Percentiles rank a stretch among this genome's conserved stretches.
Evolutionary conservation across 2,113 vertebrate genomes (phyloP).

Genomic region (Epinephelus lanceolatus): DNA sequence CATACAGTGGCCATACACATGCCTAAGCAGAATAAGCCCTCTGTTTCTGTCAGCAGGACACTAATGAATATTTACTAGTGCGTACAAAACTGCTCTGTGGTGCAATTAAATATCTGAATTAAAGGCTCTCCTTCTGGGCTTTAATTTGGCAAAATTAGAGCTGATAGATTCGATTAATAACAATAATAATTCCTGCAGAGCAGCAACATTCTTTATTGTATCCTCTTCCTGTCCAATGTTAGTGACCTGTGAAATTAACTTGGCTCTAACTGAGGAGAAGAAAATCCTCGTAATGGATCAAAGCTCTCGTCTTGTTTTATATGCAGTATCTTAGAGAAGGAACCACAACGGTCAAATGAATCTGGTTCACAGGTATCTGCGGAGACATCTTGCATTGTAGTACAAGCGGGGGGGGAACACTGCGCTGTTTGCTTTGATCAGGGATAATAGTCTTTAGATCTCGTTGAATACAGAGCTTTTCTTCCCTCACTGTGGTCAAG

Average conservation of each 20-base stretch:
- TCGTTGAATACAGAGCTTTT: neutral
- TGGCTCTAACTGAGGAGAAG: conserved; percentile 12
- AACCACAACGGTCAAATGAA: neutral
- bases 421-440: neutral
- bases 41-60: conserved; percentile 21
- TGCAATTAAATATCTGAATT: conserved; percentile 10
- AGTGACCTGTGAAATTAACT: conserved; percentile 45
- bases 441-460: neutral
- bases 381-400: neutral
- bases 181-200: neutral
- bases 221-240: neutral
- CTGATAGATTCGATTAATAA: neutral
- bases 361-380: neutral
- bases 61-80: neutral
- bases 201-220: neutral
- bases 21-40: conserved; percentile 19
- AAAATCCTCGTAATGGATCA: conserved; percentile 14
- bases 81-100: neutral
- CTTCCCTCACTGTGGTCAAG: neutral
- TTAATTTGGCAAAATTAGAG: neutral
- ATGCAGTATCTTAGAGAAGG: neutral
- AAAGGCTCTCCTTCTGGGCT: neutral
- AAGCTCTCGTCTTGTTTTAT: neutral
- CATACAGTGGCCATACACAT: neutral
- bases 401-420: neutral